Percentiles rank a stretch among this genome's conserved stretches.
These are phyloP conservation scores for Trididemnum clinides DNA, from an alignment of 23 tunicate genomes.

Conservation along the genomic window DNA sequence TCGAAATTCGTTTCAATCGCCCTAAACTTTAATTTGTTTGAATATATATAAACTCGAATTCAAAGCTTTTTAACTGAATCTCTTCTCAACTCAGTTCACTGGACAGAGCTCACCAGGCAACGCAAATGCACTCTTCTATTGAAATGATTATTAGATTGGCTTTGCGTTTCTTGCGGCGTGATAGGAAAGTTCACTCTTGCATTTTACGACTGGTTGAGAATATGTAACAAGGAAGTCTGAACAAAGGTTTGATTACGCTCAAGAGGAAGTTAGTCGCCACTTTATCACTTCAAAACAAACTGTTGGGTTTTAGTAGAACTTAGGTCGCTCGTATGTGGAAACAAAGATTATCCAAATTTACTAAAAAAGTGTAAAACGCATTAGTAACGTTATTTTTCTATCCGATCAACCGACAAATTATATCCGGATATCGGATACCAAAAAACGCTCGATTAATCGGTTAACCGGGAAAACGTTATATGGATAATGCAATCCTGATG, in stretches of 20 bases:
- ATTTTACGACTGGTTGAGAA: too few relatives aligned
- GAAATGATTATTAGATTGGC: not conserved
- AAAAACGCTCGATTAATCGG: not conserved
- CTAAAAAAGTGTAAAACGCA: not conserved
- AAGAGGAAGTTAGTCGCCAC: too few relatives aligned
- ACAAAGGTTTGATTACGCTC: too few relatives aligned
- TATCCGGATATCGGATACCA: not conserved
- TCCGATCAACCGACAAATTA: too few relatives aligned
- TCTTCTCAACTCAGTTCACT: not conserved
- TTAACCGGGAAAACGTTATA: not conserved
- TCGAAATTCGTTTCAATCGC: not conserved
- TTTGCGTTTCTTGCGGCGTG: not conserved
- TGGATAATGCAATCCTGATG: not conserved
- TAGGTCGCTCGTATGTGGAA: too few relatives aligned
- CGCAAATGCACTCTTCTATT: not conserved
- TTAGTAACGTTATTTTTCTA: not conserved
- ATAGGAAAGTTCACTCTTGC: not conserved
- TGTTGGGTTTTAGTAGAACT: not conserved
- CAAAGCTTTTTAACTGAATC: not conserved
- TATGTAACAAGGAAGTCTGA: too few relatives aligned
- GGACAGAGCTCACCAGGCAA: not conserved
- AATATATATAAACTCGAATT: not conserved
- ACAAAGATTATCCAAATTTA: not conserved
- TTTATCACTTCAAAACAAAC: not conserved
- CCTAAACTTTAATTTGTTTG: not conserved